Evolutionary conservation across 2,888 invertebrate species (phyloP), one percentile per base, ranked within the genome.

Genomic region (Xanthorhoe spadicearia): DNA sequence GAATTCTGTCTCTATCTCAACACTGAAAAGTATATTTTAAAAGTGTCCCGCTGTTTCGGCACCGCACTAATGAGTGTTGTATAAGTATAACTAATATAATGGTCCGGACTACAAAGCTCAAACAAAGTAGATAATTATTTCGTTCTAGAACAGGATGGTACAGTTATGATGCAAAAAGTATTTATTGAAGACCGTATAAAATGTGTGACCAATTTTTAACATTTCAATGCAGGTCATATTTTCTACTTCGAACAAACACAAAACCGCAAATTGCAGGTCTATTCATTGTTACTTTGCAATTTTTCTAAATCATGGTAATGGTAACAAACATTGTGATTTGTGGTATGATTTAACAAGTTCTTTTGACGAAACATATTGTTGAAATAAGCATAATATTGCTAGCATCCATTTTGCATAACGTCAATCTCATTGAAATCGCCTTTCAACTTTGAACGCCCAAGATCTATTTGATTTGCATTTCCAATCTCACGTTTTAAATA

Each of bases 51-150:
- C 87, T 85, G 89, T 80, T 84, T 85, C 79, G 81, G 83, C 74
- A 87, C 90, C 90, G 67, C 88, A 84, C 73, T 80, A 85, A 84
- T 79, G 77, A 82, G 77, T 63, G 69, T 83, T 80, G 77, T 82
- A 76, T 80, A 76, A 72, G 59, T 55, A 48, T 23, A 23, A 23
- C 23, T 23, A n/a, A 68, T 56, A 78, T 75, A 78, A 76, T 74
- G 64, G 71, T 72, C 60, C 67, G 73, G 56, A 71, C 71, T 67
- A 68, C 72, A 72, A 71, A 57, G 68, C 51, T 63, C 66, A 71
- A 74, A 79, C 77, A 82, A 79, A 79, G 75, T 64, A 65, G 68
- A 72, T 76, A 78, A 83, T 83, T 78, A 79, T 71, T 80, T 77
- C 70, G 79, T 81, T 78, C 74, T 74, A 73, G 73, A 77, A 79